Base-by-base conservation (phyloP, 2,797 vertebrate genomes). In the Anguilla marmorata region DNA sequence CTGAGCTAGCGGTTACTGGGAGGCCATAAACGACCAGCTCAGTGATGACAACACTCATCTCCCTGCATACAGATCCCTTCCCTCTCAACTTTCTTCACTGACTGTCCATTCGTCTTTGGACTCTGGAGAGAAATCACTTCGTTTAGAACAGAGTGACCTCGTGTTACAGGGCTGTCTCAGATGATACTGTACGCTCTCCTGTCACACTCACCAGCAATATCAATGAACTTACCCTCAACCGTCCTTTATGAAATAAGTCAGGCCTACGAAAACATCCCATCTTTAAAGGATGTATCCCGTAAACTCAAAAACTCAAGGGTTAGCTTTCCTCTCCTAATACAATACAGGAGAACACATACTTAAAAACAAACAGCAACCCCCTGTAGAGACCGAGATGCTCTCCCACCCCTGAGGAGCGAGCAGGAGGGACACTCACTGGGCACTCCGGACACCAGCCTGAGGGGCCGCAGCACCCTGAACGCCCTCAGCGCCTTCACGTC, bases 401-500 rank as follows among this genome's bases (percentile, higher is more conserved):
- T 7, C 12, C 11, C 33, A 56, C 24, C 27, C 45, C 58, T 69
- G 21, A n/a, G 63, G n/a, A 30, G 30, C 12, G 11, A 19, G 12
- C 3, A 14, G 12, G 76, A 83, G 56, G 0, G 0, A 72, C 87
- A 98, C 98, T 99, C 95, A 99, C 99, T 99, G 11, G 99, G 99
- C 90, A 99, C 99, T 95, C 98, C 99, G 54, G 98, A 99, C 88
- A 99, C 98, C 93, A 99, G 96, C 89, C 98, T 94, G 89, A 99
- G 96, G 0, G 98, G 99, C 89, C 99, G 96, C 84, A 99, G 95
- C 60, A 99, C 99, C 87, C 99, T 96, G 95, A 99, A 99, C 21
- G 99, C 99, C 89, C 99, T 95, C 91, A 99, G 96, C 5, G 99
- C 99, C 94, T 99, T 99, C 89, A 99, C 99, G 63, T 99, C 99